These are phyloP conservation scores for Nipponacmea schrenckii DNA, from an alignment of 2,888 invertebrate species.

Conservation along the genomic window DNA sequence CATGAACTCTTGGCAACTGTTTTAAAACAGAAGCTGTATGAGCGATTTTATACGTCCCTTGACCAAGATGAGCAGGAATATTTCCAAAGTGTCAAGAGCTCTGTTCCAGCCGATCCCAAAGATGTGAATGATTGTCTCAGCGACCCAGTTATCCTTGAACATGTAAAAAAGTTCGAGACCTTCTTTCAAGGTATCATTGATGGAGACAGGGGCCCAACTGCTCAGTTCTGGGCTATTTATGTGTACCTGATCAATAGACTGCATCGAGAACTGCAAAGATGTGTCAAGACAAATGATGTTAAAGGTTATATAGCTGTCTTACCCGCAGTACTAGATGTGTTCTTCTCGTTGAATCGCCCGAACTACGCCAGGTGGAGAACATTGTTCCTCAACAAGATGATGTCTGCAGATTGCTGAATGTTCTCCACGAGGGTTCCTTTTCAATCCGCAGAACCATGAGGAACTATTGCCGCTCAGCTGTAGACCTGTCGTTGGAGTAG, in stretches of 20 bases:
- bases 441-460: conserved; percentile 26
- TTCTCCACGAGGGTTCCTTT: conserved; percentile 28
- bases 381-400: conserved; percentile 27
- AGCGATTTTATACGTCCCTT: background rate
- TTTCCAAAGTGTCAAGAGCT: background rate
- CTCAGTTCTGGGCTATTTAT: conserved; percentile 16
- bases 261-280: conserved; percentile 16
- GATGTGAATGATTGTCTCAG: conserved; percentile 1
- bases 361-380: conserved; percentile 31
- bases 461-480: conserved; percentile 23
- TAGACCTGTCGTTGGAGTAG: conserved; percentile 27
- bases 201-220: conserved; percentile 9
- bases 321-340: conserved; percentile 15
- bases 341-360: conserved; percentile 24
- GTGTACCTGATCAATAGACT: conserved; percentile 20
- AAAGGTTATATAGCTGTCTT: conserved; percentile 14
- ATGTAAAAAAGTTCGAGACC: conserved; percentile 10
- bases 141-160: background rate
- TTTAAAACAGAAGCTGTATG: conserved; percentile 12
- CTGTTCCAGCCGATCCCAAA: background rate
- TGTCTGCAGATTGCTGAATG: conserved; percentile 5
- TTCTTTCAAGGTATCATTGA: conserved; percentile 1
- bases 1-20: conserved; percentile 23
- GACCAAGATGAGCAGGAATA: conserved; percentile 5
- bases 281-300: conserved; percentile 25